Conservation (phyloP, 2,113 vertebrate species). For the Lanius ludovicianus region DNA sequence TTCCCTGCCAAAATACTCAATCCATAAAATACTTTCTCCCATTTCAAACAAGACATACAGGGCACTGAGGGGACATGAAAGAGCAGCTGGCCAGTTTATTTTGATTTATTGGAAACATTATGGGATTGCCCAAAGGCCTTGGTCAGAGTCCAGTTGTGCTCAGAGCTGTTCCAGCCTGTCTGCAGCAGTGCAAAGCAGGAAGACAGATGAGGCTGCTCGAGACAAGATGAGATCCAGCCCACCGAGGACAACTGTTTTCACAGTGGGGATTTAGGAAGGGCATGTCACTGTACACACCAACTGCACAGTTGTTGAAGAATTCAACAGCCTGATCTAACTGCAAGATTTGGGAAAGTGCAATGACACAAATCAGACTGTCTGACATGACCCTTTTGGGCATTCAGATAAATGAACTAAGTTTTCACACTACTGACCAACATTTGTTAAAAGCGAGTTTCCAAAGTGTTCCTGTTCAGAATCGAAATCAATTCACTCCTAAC, state of each 20-base stretch:
- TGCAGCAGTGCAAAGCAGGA: background rate
- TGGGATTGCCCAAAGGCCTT: constrained; percentile 10
- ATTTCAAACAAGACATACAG: background rate
- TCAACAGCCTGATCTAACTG: background rate
- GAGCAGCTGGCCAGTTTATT: constrained; percentile 37
- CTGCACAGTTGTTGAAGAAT: background rate
- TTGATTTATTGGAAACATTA: constrained; percentile 39
- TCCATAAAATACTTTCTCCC: background rate
- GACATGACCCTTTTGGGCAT: background rate
- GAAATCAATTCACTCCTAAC: background rate
- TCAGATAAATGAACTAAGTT: background rate
- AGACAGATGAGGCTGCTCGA: background rate
- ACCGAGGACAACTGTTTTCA: background rate
- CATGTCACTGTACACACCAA: background rate
- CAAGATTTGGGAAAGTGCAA: background rate
- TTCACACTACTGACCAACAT: background rate
- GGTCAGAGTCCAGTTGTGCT: constrained; percentile 1
- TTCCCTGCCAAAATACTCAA: background rate
- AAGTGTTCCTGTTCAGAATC: background rate
- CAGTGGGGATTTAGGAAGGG: background rate
- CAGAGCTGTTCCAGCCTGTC: background rate
- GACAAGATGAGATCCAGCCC: background rate
- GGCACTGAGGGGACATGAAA: background rate
- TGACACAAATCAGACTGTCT: background rate
- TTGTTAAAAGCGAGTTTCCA: background rate